phyloP scores from a whole-genome alignment of 2,797 vertebrate genomes.

The Phrynocephalus forsythii region DNA sequence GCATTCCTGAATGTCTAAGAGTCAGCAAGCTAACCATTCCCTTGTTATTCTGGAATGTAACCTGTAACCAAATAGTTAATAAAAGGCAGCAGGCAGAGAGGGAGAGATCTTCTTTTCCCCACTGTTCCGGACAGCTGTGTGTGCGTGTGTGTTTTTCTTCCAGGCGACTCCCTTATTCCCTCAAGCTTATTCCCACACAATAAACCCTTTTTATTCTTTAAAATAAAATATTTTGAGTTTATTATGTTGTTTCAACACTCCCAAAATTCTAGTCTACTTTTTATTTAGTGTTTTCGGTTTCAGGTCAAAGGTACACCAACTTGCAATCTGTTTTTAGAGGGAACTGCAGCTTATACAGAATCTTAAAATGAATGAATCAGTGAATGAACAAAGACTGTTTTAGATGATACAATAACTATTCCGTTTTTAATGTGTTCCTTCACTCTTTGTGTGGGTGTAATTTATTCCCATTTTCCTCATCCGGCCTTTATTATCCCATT shows the following conservation, averaged over 20 bases:
- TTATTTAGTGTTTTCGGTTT: neutral
- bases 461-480: neutral
- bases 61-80: no score
- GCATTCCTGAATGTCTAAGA: no score
- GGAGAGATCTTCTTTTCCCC: no score
- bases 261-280: neutral
- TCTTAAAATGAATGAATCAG: neutral
- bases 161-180: no score
- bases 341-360: neutral
- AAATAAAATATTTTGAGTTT: neutral
- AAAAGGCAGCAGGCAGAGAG: no score
- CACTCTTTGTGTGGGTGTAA: neutral
- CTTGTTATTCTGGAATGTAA: no score
- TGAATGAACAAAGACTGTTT: neutral
- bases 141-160: no score
- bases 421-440: neutral
- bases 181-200: no score
- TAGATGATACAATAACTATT: neutral
- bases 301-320: no score
- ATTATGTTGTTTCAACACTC: neutral
- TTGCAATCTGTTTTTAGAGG: neutral
- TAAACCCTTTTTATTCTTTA: no score
- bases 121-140: no score
- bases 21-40: no score
- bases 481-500: neutral